Conservation (phyloP, 2,888 invertebrate species). For the Eurytoma californica region DNA sequence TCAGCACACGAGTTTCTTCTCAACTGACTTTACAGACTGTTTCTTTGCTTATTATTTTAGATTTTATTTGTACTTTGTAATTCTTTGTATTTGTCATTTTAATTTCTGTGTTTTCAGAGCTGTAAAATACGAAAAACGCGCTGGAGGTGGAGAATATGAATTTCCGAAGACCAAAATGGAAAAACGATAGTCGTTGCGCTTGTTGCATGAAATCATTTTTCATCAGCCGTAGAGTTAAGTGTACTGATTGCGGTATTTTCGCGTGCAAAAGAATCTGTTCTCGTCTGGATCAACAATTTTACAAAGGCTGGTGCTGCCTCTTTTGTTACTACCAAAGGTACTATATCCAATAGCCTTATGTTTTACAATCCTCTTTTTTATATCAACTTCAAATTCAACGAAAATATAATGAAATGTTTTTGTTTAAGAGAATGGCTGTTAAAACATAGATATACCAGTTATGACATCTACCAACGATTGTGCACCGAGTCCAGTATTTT, state of each 20-base stretch:
- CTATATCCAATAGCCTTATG: too few species aligned
- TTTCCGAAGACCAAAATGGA: neutral
- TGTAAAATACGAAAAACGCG: neutral
- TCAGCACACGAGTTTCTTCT: neutral
- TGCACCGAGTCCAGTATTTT: too few species aligned
- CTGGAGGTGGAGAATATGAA: neutral
- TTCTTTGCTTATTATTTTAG: neutral
- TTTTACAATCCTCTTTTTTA: too few species aligned
- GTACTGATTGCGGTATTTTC: constrained; percentile 68
- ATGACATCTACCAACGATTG: too few species aligned
- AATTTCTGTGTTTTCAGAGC: neutral
- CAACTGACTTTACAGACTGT: neutral
- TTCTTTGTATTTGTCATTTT: too few species aligned
- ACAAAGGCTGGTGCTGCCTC: constrained; percentile 65
- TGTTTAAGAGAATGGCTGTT: too few species aligned
- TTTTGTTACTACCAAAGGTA: constrained; percentile 71
- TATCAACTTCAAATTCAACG: too few species aligned
- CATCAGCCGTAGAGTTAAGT: constrained; percentile 65
- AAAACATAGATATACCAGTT: too few species aligned
- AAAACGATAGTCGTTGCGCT: constrained; percentile 65
- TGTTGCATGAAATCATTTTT: constrained; percentile 70
- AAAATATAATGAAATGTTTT: too few species aligned
- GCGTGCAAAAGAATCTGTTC: constrained; percentile 69
- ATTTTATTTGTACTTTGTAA: too few species aligned
- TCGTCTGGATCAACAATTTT: constrained; percentile 53